Percentiles rank a stretch among this genome's conserved stretches.
Conservation (phyloP, 2,888 invertebrate species). For the Mesorhabditis sp. region DNA sequence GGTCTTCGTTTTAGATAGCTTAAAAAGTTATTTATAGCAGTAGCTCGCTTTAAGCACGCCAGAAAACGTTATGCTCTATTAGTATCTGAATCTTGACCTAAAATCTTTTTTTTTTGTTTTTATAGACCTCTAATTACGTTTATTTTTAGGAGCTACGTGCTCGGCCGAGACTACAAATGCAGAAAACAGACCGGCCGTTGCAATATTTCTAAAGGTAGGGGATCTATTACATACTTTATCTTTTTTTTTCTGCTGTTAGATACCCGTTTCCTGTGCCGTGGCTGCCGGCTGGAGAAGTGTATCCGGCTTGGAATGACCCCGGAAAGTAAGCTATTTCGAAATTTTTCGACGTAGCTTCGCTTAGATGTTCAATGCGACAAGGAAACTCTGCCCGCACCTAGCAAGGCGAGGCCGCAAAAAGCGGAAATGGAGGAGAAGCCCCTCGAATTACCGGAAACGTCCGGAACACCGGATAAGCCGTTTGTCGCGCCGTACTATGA, state of each 20-base stretch:
- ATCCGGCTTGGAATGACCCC: constrained; percentile 1
- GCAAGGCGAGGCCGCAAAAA: neutral
- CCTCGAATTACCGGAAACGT: neutral
- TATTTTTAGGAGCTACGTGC: neutral
- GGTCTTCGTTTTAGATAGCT: no score
- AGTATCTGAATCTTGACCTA: no score
- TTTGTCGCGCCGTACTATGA: neutral
- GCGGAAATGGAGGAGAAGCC: neutral
- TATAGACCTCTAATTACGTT: no score
- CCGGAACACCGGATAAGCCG: neutral
- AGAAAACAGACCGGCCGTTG: neutral
- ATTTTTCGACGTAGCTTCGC: neutral
- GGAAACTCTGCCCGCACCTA: neutral
- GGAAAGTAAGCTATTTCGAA: neutral
- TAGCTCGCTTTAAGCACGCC: no score
- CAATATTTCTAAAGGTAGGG: neutral
- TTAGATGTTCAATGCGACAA: neutral
- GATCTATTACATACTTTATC: neutral
- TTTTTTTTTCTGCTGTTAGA: neutral
- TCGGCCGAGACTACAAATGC: neutral
- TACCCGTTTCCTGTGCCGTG: constrained; percentile 2
- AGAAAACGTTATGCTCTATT: no score
- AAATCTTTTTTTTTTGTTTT: no score
- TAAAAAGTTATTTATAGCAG: no score
- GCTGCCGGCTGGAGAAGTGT: constrained; percentile 6